These are phyloP conservation scores for Rhizomys pruinosus DNA, from an alignment of 2,113 vertebrate genomes.

Conservation along the genomic window DNA sequence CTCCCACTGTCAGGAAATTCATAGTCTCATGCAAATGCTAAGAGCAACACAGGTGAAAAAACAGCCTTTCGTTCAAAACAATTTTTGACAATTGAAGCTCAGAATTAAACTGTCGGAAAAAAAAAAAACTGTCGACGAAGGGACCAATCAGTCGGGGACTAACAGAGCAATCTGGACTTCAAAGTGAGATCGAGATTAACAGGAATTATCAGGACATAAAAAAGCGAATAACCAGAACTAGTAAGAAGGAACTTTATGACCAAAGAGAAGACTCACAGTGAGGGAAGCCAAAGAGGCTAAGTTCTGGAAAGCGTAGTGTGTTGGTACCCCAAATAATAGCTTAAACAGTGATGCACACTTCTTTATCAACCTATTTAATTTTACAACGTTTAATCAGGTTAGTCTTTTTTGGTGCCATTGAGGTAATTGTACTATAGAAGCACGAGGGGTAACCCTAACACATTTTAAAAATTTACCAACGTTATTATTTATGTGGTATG, in stretches of 20 bases:
- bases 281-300: not conserved
- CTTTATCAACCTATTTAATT: not conserved
- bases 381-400: not conserved
- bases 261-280: not conserved
- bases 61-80: constrained; percentile 31
- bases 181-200: not conserved
- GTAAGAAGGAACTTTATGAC: not conserved
- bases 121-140: constrained; percentile 12
- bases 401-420: not conserved
- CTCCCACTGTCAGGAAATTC: constrained; percentile 34
- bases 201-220: not conserved
- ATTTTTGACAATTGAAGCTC: not conserved
- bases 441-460: no score
- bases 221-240: not conserved
- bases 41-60: constrained; percentile 62
- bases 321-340: not conserved
- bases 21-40: constrained; percentile 28
- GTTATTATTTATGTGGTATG: no score
- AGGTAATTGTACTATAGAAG: no score
- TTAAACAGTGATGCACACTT: not conserved
- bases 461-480: constrained; percentile 4
- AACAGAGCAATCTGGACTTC: not conserved
- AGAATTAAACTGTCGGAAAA: not conserved
- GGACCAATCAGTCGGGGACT: not conserved
- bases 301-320: not conserved